phyloP scores from a whole-genome alignment of 1,140 invertebrate genomes.

The Scylla paramamosain region DNA sequence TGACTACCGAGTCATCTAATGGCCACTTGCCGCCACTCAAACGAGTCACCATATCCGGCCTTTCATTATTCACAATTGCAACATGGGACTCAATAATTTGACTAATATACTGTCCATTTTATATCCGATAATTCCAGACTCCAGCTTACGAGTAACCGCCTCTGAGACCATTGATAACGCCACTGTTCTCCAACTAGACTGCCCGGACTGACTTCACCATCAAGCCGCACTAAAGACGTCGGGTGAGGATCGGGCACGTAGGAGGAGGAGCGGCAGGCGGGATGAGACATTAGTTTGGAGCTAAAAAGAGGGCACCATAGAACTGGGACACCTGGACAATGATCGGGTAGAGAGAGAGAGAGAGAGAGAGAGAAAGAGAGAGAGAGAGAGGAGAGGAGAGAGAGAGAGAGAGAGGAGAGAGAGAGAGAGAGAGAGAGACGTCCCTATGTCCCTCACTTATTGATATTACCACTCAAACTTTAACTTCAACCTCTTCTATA shows the following conservation, averaged over 20 bases:
- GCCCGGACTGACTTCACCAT: neutral
- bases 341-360: neutral
- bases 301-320: neutral
- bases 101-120: conserved; percentile 57
- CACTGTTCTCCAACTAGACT: conserved; percentile 52
- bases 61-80: conserved; percentile 72
- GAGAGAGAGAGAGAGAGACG: neutral
- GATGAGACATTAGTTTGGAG: neutral
- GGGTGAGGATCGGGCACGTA: neutral
- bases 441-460: neutral
- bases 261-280: neutral
- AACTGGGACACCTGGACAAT: neutral
- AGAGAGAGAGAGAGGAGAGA: too few species aligned
- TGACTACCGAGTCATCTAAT: conserved; percentile 58
- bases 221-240: neutral
- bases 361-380: neutral
- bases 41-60: conserved; percentile 68
- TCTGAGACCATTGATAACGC: conserved; percentile 30
- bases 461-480: neutral
- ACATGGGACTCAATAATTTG: conserved; percentile 64
- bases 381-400: neutral
- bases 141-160: conserved; percentile 31
- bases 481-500: too few species aligned
- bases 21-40: conserved; percentile 47
- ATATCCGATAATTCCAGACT: conserved; percentile 66